These are phyloP conservation scores for Cephus pulcher DNA, from an alignment of 2,888 invertebrate genomes.

Conservation along the genomic window DNA sequence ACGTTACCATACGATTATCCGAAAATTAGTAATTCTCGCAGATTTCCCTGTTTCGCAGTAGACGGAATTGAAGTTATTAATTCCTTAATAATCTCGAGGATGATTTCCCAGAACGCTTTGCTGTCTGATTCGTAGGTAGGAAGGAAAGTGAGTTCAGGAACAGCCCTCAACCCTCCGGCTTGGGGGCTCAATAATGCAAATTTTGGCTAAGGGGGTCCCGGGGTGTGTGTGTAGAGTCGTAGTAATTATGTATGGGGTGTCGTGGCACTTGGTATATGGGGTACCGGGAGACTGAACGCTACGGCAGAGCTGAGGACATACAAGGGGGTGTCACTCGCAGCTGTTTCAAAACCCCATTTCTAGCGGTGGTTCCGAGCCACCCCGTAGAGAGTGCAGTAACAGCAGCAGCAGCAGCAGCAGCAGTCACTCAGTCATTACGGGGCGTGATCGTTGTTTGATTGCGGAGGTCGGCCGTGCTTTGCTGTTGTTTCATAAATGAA, in stretches of 20 bases:
- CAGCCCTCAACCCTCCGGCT: conserved; percentile 14
- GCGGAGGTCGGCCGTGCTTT: conserved; percentile 42
- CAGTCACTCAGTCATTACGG: conserved; percentile 55
- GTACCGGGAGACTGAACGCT: conserved; percentile 20
- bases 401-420: conserved; percentile 44
- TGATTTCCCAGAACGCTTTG: conserved; percentile 21
- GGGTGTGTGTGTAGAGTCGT: conserved; percentile 29
- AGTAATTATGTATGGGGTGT: conserved; percentile 48
- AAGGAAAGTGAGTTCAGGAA: conserved; percentile 3
- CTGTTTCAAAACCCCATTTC: conserved; percentile 47
- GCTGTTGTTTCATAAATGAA: conserved; percentile 3
- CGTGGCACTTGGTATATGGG: conserved; percentile 12
- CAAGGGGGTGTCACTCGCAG: conserved; percentile 55
- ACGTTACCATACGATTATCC: conserved; percentile 9
- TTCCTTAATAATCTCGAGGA: conserved; percentile 44
- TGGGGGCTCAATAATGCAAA: conserved; percentile 47
- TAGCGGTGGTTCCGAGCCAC: conserved; percentile 25
- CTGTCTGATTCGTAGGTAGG: background rate
- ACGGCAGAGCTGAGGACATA: conserved; percentile 29
- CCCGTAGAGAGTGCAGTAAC: conserved; percentile 27
- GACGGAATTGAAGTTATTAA: conserved; percentile 37
- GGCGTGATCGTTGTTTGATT: conserved; percentile 59
- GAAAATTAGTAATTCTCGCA: conserved; percentile 21
- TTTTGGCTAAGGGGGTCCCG: conserved; percentile 27
- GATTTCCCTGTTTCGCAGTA: conserved; percentile 18